phyloP scores from a whole-genome alignment of 2,113 vertebrate species.

The Semnopithecus entellus region DNA sequence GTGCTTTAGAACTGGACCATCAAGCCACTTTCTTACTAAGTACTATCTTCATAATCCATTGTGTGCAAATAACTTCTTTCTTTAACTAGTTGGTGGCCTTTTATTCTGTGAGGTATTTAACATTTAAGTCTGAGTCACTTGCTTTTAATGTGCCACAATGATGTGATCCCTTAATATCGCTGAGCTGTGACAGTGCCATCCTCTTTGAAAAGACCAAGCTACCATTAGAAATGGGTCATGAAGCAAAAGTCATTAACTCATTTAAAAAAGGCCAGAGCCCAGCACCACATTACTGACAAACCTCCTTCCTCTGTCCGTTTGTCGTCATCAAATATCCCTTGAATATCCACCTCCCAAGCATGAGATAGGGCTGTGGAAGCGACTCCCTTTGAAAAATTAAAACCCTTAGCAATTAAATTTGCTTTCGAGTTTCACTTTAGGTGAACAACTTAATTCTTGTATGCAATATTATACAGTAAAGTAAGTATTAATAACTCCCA shows the following conservation, averaged over 20 bases:
- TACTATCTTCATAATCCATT: not conserved
- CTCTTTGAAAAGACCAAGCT: slow-evolving; percentile 59
- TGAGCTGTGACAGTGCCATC: slow-evolving; percentile 69
- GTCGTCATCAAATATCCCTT: slow-evolving; percentile 81
- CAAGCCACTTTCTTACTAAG: slow-evolving; percentile 10
- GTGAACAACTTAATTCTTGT: not conserved
- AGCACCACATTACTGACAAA: slow-evolving; percentile 76
- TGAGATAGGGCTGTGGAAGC: slow-evolving; percentile 52
- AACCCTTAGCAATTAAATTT: slow-evolving; percentile 42
- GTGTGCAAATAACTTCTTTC: slow-evolving; percentile 39
- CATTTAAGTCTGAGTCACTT: slow-evolving; percentile 64
- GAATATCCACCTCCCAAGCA: slow-evolving; percentile 57
- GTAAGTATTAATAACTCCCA: not conserved
- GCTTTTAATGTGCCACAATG: slow-evolving; percentile 59
- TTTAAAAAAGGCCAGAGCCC: slow-evolving; percentile 76
- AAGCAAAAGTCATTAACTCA: slow-evolving; percentile 78
- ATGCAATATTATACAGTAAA: not conserved
- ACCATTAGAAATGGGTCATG: slow-evolving; percentile 76
- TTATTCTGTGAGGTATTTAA: slow-evolving; percentile 59
- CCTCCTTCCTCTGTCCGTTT: slow-evolving; percentile 68
- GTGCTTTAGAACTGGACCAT: slow-evolving; percentile 41
- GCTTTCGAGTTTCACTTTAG: slow-evolving; percentile 34
- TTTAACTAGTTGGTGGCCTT: slow-evolving; percentile 62
- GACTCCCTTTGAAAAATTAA: slow-evolving; percentile 50
- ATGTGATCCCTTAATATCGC: slow-evolving; percentile 51